Evolutionary conservation across 2,797 vertebrate genomes (phyloP), one percentile per base, ranked within the genome.

Genomic region (Acropternis orthonyx): DNA sequence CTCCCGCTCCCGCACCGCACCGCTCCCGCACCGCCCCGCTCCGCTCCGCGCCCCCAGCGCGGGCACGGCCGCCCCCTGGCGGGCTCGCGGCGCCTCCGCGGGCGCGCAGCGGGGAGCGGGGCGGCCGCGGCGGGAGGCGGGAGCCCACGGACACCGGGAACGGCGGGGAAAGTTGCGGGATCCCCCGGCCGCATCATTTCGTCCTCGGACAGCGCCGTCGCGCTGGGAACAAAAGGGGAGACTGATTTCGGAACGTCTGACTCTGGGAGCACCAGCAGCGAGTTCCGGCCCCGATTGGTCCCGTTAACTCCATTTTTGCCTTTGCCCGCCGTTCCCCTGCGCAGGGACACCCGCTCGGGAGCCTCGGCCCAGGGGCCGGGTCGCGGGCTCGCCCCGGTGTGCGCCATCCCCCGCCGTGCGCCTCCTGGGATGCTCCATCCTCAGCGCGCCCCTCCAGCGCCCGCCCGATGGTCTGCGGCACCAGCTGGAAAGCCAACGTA

Each of bases 241-340:
- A 2, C 14, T 1, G 52, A 6, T 32, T 22, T 7, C 18, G 16
- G 27, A 11, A 49, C 23, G 1, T 12, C n/a, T 4, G 0, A 32
- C 46, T 26, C 54, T 4, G 52, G 36, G 17, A 63, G 37, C n/a
- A 1, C 17, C n/a, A 4, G 61, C 69, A 5, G 71, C 36, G 10
- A 21, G 26, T 5, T 30, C 20, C 15, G 63, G 54, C 44, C 71
- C 71, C 15, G 8, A 2, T 32, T 12, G 36, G 6, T 10, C 28
- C 48, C 67, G 0, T 7, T 9, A 7, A 4, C 10, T n/a, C 43
- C 1, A 3, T 19, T 30, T 37, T 56, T 3, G 32, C 16, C 6
- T 55, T 43, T 52, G 49, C 14, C 41, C 28, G 9, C 12, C 16
- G 3, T 21, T 52, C 19, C 24, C 43, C 6, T 10, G 41, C 14